These are phyloP conservation scores for Caracal caracal DNA, from an alignment of 2,113 vertebrate species.

Conservation along the genomic window DNA sequence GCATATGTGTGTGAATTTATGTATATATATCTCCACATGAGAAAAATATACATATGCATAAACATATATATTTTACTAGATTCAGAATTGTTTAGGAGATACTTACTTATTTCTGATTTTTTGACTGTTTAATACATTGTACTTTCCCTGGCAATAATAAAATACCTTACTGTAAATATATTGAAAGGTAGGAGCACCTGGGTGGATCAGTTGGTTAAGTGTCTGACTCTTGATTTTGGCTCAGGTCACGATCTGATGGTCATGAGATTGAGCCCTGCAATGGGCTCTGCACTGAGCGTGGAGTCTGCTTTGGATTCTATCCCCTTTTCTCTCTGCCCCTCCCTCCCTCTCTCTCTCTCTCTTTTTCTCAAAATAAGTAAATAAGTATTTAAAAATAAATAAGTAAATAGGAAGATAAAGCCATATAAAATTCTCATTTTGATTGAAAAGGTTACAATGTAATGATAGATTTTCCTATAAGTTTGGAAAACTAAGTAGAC, in stretches of 20 bases:
- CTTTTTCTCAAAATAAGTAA: too few species aligned
- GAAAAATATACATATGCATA: background rate
- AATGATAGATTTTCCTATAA: background rate
- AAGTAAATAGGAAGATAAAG: background rate
- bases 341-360: too few species aligned
- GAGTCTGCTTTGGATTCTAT: too few species aligned
- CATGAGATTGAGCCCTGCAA: too few species aligned
- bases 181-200: background rate
- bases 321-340: too few species aligned
- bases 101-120: background rate
- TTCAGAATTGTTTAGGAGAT: slow-evolving; percentile 11
- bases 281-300: too few species aligned
- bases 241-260: too few species aligned
- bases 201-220: too few species aligned
- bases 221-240: too few species aligned
- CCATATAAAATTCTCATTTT: background rate
- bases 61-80: background rate
- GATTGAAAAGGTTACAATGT: background rate
- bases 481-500: background rate
- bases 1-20: background rate
- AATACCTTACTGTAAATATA: background rate
- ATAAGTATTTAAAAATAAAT: background rate
- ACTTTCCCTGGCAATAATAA: background rate
- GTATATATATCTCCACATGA: background rate
- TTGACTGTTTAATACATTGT: background rate